A percentile compares a stretch with the other conserved stretches of the same genome.
phyloP scores from a whole-genome alignment of 2,113 vertebrate genomes.

The Anguilla rostrata region DNA sequence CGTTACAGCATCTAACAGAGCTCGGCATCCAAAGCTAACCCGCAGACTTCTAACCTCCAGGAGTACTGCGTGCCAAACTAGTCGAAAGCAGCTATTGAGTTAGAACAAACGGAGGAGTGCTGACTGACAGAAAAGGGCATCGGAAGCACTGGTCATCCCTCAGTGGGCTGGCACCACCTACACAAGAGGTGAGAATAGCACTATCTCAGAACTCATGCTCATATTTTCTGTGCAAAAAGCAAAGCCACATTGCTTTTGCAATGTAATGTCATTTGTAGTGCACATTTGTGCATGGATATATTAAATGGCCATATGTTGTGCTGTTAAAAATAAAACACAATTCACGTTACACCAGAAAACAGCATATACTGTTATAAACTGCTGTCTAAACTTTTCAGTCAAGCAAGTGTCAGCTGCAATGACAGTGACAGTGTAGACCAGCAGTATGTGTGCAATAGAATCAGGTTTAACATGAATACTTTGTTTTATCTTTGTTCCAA shows the following conservation, averaged over 20 bases:
- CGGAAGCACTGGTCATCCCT: background rate
- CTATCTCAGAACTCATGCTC: too few species aligned
- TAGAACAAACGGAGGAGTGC: background rate
- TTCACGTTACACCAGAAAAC: background rate
- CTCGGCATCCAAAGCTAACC: background rate
- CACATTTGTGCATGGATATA: background rate
- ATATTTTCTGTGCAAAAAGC: background rate
- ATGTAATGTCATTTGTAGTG: background rate
- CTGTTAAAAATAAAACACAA: background rate
- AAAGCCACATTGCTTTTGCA: background rate
- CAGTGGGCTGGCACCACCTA: background rate
- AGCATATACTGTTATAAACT: background rate
- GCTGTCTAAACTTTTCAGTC: too few species aligned
- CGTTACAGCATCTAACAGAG: background rate
- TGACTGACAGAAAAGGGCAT: background rate
- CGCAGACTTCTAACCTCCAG: background rate
- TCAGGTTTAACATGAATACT: too few species aligned
- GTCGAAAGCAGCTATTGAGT: background rate
- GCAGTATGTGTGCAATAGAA: too few species aligned
- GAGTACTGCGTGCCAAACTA: background rate
- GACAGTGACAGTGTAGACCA: too few species aligned
- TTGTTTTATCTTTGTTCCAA: too few species aligned
- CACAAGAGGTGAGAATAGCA: background rate
- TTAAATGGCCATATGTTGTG: background rate
- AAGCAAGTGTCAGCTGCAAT: background rate